Conservation (phyloP, 2,113 vertebrate genomes). For the Aviceda subcristata region DNA sequence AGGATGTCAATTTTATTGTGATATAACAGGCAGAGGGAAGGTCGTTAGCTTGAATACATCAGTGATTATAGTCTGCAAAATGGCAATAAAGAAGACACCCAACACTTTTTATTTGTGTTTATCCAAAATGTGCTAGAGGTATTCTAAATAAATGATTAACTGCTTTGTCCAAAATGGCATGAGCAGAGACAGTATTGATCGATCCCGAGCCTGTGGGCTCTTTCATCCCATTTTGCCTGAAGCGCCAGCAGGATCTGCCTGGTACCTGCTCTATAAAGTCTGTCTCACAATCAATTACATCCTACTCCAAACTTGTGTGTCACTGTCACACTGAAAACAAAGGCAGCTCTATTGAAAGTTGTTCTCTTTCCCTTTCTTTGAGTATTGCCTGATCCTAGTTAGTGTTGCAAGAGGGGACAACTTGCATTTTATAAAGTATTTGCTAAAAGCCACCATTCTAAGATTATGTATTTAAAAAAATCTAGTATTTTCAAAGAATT, state of each 20-base stretch:
- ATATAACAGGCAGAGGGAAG: background rate
- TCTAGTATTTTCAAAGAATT: background rate
- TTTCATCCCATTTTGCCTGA: background rate
- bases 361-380: background rate
- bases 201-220: background rate
- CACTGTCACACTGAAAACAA: background rate
- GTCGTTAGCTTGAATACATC: background rate
- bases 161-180: background rate
- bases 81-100: background rate
- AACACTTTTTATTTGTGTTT: background rate
- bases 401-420: background rate
- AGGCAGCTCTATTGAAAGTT: background rate
- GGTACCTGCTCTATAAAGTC: background rate
- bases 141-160: background rate
- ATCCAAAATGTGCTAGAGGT: background rate
- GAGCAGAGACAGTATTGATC: background rate
- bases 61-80: background rate
- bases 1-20: background rate
- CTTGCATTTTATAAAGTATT: background rate
- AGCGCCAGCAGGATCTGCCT: background rate
- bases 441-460: background rate
- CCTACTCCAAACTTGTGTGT: background rate
- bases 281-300: background rate
- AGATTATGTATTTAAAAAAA: background rate
- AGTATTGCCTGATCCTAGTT: background rate